A percentile compares a stretch with the other conserved stretches of the same genome.
phyloP scores from a whole-genome alignment of 2,888 invertebrate species.

The Falcaria lacertinaria region DNA sequence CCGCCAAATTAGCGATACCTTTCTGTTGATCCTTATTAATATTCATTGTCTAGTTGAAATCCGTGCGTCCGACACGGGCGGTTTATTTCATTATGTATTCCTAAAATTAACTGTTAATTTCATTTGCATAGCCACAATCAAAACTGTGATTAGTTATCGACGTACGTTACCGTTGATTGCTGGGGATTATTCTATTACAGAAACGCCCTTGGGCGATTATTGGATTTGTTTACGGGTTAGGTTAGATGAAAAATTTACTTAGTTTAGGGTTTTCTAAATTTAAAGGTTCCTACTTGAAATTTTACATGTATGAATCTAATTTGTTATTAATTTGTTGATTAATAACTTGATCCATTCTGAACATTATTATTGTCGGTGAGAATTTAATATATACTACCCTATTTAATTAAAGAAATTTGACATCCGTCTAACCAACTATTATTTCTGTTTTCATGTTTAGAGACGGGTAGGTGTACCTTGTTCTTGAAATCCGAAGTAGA shows the following conservation, averaged over 20 bases:
- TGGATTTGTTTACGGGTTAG: background rate
- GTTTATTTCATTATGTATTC: constrained; percentile 36
- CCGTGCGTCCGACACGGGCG: constrained; percentile 20
- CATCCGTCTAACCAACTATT: no score
- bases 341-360: no score
- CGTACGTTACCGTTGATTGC: constrained; percentile 12
- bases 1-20: constrained; percentile 7
- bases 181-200: background rate
- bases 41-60: constrained; percentile 33
- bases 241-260: background rate
- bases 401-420: no score
- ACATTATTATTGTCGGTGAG: no score
- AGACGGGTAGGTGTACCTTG: no score
- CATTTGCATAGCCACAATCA: constrained; percentile 37
- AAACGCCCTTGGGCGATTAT: constrained; percentile 9
- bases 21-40: constrained; percentile 30
- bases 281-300: background rate
- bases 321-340: no score
- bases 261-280: background rate
- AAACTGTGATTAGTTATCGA: constrained; percentile 24
- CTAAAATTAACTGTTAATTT: constrained; percentile 42
- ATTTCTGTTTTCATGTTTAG: no score
- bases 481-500: no score
- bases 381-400: no score
- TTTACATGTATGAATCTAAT: background rate